Conservation (phyloP, 2,888 invertebrate species). For the Helleia helle region DNA sequence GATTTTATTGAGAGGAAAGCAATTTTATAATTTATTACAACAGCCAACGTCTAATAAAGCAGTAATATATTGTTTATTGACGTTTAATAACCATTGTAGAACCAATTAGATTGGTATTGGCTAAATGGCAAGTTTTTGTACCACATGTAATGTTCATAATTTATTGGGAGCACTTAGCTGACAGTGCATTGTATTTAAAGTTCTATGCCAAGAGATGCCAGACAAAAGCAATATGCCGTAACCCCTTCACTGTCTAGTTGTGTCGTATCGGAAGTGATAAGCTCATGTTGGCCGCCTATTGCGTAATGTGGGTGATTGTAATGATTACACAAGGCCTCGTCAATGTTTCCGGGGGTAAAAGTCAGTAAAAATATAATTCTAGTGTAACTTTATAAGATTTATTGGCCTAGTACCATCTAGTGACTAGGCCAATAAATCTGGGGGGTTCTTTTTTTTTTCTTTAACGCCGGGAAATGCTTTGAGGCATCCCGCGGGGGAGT, state of each 20-base stretch:
- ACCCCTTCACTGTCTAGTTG: conserved; percentile 44
- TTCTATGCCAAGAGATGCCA: conserved; percentile 71
- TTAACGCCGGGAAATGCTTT: too few relatives aligned
- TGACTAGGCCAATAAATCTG: too few relatives aligned
- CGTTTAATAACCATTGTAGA: conserved; percentile 20
- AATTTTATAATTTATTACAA: not conserved
- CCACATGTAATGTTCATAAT: conserved; percentile 53
- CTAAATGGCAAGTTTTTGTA: conserved; percentile 34
- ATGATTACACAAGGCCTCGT: too few relatives aligned
- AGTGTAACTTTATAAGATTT: too few relatives aligned
- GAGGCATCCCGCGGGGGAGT: too few relatives aligned
- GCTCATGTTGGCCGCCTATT: conserved; percentile 18
- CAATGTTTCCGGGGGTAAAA: too few relatives aligned
- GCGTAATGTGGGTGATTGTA: conserved; percentile 5
- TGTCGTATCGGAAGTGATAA: conserved; percentile 51
- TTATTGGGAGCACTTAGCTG: conserved; percentile 58
- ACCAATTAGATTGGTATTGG: conserved; percentile 23
- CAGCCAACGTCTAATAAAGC: conserved; percentile 11
- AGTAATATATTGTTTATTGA: conserved; percentile 17
- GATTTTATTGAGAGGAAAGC: conserved; percentile 12
- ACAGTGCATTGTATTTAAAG: conserved; percentile 48
- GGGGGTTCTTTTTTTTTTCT: too few relatives aligned
- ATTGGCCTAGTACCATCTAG: too few relatives aligned
- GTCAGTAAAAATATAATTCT: too few relatives aligned
- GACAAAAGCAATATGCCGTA: conserved; percentile 64